phyloP scores from a whole-genome alignment of 2,797 vertebrate genomes.

The Neomorphus geoffroyi region DNA sequence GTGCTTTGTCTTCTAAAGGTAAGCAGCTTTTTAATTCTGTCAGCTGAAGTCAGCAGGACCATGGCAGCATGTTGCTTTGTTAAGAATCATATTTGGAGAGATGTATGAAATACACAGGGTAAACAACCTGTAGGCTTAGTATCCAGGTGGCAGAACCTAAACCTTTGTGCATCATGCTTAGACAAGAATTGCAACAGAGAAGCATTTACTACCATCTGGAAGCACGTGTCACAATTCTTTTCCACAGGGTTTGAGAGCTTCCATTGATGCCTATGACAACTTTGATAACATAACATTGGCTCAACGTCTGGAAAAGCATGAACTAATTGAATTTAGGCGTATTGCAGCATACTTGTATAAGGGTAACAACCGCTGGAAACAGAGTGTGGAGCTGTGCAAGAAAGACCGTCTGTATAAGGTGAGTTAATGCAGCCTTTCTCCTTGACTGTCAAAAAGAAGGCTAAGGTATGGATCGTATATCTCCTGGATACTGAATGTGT shows the following conservation, averaged over 20 bases:
- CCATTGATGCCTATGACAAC: slow-evolving; percentile 91
- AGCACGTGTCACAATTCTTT: neutral
- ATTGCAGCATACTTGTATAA: slow-evolving; percentile 92
- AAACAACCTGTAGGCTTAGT: neutral
- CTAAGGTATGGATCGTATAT: neutral
- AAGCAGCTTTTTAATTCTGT: neutral
- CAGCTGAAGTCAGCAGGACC: neutral
- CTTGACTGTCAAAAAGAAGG: neutral
- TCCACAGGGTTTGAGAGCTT: slow-evolving; percentile 86
- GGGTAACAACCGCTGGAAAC: slow-evolving; percentile 90
- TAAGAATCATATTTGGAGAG: neutral
- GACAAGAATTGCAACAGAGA: too few species aligned
- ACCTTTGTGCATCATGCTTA: neutral
- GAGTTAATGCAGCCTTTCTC: neutral
- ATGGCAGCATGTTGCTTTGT: neutral
- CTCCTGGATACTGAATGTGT: neutral
- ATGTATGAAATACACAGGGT: neutral
- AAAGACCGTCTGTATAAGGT: slow-evolving; percentile 91
- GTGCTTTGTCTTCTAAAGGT: neutral
- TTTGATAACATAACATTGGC: slow-evolving; percentile 90
- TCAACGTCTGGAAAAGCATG: slow-evolving; percentile 89
- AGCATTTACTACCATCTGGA: neutral
- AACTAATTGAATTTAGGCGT: slow-evolving; percentile 90
- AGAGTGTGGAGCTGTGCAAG: slow-evolving; percentile 94
- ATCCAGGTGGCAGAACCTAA: neutral